Base-by-base conservation (phyloP, 2,888 invertebrate genomes). In the Lithophane leautieri region DNA sequence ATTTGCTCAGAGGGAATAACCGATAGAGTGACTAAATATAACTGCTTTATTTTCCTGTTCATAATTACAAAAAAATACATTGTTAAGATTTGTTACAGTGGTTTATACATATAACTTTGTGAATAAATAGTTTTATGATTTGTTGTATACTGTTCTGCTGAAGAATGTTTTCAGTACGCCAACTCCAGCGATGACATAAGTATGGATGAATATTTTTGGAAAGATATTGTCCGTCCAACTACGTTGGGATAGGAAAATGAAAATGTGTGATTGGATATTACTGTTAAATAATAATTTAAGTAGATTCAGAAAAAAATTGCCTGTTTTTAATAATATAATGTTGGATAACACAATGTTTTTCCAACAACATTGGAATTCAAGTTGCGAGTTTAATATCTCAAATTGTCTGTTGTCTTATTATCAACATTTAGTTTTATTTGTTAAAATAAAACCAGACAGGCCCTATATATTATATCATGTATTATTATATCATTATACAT, bases 1-100 rank as follows among this genome's bases (percentile, higher is more conserved):
- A 70, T 78, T 81, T 84, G 63, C 81, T 74, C 40, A 75, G 19
- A 68, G 81, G 84, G 40, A 82, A 81, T 75, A 80, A 81, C 81
- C 63, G 58, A 42, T 34, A 11, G 6, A 63, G 66, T 70, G 44
- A 70, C 42, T 62, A 67, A 70, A 54, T 54, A 56, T 44, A 40
- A 3, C 0, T 56, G 66, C 16, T 28, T 11, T 12, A 61, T 52
- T 67, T 72, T 78, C 67, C 71, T 63, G 62, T 47, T 60, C 12
- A 52, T 19, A 28, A n/a, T 19, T 52, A 16, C 4, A 19, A 44
- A 9, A n/a, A 22, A 47, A n/a, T 22, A n/a, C 1, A 0, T 34
- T 40, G 22, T 47, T 25, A 25, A 1, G 11, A 61, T 61, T 44
- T 34, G 8, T 25, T 56, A 44, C 28, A 25, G 14, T 47, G 4